Evolutionary conservation across 2,888 invertebrate species (phyloP), one percentile per base, ranked within the genome.

Genomic region (Eugnorisma glareosa): DNA sequence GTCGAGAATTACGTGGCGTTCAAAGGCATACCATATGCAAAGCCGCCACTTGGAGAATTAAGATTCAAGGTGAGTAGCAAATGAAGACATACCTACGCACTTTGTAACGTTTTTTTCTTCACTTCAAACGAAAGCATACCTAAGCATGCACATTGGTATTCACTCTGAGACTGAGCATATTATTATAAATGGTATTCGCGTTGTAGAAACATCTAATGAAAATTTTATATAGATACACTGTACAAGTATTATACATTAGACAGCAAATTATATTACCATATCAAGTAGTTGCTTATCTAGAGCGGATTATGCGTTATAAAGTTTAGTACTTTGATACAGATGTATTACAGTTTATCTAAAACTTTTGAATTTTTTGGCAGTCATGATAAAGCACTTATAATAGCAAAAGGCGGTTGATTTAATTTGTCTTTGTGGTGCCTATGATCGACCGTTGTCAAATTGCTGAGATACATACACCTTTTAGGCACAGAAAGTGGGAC

Each of bases 1-100:
- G 82, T 88, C 71, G 92, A 90, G 81, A 93, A 91, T 78, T 97
- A 95, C 88, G 89, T 93, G 57, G 94, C 96, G 64, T 97, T 97
- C 90, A 96, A 96, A 92, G 97, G 97, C 71, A 97, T 97, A 85
- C 97, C 97, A 35, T 97, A 97, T 87, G 97, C 97, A 13, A 94
- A 95, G 84, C 97, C 97, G 70, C 97, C 97, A 21, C 80, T 97
- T 51, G 97, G 97, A 61, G 89, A 95, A 88, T 95, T 97, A 79
- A 94, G 97, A 94, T 97, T 97, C 93, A 97, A 97, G 97, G 97
- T 97, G 91, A 96, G 93, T 92, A 78, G 79, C 83, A 86, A 89
- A 86, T 85, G 84, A 88, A 89, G 85, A 88, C 83, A 88, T 90
- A 88, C 75, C 69, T 63, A 54, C 89, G 87, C 81, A 87, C 80